Conservation (phyloP, 2,797 vertebrate genomes). For the Loris lydekkerianus region DNA sequence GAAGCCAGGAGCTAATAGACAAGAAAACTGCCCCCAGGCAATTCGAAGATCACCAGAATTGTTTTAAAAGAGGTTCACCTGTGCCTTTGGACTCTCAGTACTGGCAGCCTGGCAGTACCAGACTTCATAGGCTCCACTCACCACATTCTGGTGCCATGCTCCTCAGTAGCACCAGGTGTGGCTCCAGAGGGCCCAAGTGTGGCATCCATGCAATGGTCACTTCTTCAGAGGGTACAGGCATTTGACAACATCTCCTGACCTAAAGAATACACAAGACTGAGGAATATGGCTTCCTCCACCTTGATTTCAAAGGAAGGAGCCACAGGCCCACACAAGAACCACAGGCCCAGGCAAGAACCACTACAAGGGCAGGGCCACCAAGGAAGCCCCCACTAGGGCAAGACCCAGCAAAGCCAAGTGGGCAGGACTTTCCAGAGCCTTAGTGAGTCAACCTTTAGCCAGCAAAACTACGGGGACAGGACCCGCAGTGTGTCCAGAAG, state of each 20-base stretch:
- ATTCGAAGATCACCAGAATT: neutral
- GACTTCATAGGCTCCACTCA: neutral
- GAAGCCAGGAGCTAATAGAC: neutral
- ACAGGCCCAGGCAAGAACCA: neutral
- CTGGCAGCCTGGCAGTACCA: neutral
- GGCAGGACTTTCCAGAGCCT: neutral
- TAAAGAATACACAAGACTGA: neutral
- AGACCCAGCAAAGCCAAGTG: neutral
- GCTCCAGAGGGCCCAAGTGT: neutral
- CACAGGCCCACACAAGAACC: neutral
- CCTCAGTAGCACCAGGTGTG: neutral
- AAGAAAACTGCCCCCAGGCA: neutral
- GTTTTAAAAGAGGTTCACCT: neutral
- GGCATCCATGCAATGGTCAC: neutral
- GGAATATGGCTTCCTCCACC: neutral
- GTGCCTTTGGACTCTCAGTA: neutral
- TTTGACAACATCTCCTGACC: neutral
- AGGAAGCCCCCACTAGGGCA: neutral
- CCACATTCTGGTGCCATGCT: neutral
- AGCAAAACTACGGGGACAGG: neutral
- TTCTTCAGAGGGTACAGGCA: neutral
- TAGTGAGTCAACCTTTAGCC: neutral
- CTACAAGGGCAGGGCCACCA: neutral
- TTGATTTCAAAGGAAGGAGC: neutral
- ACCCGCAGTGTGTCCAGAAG: neutral